These are phyloP conservation scores for Pseudomyrmex flavicornis DNA, from an alignment of 1,140 invertebrate genomes.

Conservation along the genomic window DNA sequence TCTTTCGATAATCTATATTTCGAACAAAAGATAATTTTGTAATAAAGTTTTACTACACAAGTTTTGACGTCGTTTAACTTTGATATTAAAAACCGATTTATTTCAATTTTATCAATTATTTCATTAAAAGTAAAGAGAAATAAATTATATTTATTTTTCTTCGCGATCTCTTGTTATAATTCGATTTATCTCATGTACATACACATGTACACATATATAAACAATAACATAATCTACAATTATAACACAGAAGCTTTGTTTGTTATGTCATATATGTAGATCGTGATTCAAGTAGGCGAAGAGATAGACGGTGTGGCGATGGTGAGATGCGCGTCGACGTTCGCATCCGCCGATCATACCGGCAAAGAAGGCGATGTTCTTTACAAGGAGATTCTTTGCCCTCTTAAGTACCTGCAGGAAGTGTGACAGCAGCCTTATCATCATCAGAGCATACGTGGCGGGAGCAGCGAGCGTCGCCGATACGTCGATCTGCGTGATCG, in stretches of 20 bases:
- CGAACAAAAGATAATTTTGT: no score
- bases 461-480: conserved; percentile 75
- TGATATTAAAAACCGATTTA: no score
- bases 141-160: no score
- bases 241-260: background rate
- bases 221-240: no score
- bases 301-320: conserved; percentile 96
- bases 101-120: no score
- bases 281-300: conserved; percentile 94
- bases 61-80: no score
- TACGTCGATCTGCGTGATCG: conserved; percentile 70
- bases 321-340: conserved; percentile 95
- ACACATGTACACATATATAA: background rate
- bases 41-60: no score
- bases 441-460: conserved; percentile 69
- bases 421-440: conserved; percentile 89
- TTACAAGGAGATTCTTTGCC: conserved; percentile 87
- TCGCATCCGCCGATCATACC: conserved; percentile 90
- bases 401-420: conserved; percentile 93
- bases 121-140: no score
- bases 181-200: background rate
- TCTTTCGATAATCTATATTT: no score
- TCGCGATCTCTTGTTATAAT: background rate
- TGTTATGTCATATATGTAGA: conserved; percentile 82
- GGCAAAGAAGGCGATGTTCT: conserved; percentile 91